A percentile compares a stretch with the other conserved stretches of the same genome.
Evolutionary conservation across 2,113 vertebrate genomes (phyloP).

Genomic region (Callorhinus ursinus): DNA sequence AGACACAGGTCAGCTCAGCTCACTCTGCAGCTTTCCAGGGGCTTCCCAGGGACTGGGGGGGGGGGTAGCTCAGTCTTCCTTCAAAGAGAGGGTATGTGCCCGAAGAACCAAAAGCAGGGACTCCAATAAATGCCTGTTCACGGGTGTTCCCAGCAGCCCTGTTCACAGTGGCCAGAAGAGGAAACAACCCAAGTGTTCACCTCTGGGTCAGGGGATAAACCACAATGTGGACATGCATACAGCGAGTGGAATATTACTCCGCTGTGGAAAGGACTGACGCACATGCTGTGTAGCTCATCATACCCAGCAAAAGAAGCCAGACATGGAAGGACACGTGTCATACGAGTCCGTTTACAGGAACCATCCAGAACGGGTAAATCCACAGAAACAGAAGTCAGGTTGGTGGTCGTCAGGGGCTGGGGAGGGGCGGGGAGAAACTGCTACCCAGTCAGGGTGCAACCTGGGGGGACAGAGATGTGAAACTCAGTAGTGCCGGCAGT

Average conservation of each 20-base stretch:
- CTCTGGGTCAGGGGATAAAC: background rate
- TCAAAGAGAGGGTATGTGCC: background rate
- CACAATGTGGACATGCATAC: background rate
- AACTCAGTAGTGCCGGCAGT: background rate
- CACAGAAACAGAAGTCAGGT: background rate
- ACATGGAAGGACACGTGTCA: background rate
- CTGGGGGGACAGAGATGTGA: background rate
- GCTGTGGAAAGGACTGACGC: background rate
- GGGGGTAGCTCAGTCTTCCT: too few relatives aligned
- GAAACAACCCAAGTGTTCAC: background rate
- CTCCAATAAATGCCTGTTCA: background rate
- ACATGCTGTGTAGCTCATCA: accelerated
- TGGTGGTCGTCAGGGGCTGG: background rate
- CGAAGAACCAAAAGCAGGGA: background rate
- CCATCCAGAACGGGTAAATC: background rate
- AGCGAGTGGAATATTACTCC: background rate
- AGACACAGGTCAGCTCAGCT: background rate
- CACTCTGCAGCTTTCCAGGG: background rate
- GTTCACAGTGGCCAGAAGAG: background rate
- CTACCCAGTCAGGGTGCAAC: background rate
- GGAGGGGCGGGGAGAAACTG: background rate
- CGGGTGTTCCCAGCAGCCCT: too few relatives aligned
- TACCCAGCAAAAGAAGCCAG: background rate
- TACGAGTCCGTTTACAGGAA: background rate
- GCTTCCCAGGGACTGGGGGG: background rate